These are phyloP conservation scores for Palythoa caribaeorum DNA, from an alignment of 92 coral and sea anemone genomes.

Conservation along the genomic window DNA sequence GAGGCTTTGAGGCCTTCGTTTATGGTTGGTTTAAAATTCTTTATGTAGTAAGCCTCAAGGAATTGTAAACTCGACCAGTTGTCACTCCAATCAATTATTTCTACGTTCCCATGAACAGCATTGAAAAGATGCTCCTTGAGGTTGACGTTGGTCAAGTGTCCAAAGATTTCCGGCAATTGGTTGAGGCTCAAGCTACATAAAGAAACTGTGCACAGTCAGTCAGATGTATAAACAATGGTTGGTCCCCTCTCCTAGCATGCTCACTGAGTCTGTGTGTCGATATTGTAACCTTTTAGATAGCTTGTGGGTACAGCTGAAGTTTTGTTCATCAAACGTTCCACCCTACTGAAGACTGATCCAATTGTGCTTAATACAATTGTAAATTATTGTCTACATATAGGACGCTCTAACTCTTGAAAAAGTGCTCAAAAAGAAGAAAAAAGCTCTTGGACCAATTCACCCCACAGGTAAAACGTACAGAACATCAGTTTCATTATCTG, in stretches of 20 bases:
- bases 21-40: too few species aligned
- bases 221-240: too few species aligned
- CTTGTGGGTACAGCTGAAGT: constrained; percentile 33
- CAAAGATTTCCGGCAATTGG: neutral
- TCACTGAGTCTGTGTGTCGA: neutral
- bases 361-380: neutral
- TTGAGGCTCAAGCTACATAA: neutral
- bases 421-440: constrained; percentile 90
- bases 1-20: too few species aligned
- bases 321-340: neutral
- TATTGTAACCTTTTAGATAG: constrained; percentile 36
- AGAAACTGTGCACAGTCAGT: too few species aligned
- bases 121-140: too few species aligned
- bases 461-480: constrained; percentile 59
- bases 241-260: too few species aligned
- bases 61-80: too few species aligned
- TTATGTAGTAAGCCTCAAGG: too few species aligned
- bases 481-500: neutral
- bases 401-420: constrained; percentile 96
- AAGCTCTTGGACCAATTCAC: constrained; percentile 86
- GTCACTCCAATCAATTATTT: too few species aligned
- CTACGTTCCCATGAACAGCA: too few species aligned
- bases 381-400: constrained; percentile 39
- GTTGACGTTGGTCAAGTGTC: too few species aligned
- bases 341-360: neutral